These are phyloP conservation scores for Pogoniulus pusillus DNA, from an alignment of 2,797 vertebrate species.

Conservation along the genomic window DNA sequence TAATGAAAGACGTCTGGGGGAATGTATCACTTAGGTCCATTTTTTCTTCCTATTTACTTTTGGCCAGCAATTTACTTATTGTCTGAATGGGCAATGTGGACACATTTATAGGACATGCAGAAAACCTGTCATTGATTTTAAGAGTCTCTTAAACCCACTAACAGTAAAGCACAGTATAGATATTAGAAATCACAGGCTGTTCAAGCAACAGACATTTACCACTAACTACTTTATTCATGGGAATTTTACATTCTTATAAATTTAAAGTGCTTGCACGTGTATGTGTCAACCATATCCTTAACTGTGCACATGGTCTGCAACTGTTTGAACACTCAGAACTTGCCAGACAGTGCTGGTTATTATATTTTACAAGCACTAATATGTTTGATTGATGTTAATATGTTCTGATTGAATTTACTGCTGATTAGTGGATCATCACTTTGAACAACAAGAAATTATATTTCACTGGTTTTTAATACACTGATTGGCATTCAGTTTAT, in stretches of 20 bases:
- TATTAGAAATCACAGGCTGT: background rate
- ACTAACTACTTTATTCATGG: slow-evolving; percentile 31
- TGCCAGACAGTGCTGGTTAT: slow-evolving; percentile 40
- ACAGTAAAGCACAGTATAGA: background rate
- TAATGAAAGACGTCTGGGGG: background rate
- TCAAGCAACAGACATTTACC: background rate
- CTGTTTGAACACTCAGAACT: slow-evolving; percentile 40
- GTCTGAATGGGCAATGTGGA: background rate
- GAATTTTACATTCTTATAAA: background rate
- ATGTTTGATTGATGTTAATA: slow-evolving; percentile 66
- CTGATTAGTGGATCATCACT: slow-evolving; percentile 73
- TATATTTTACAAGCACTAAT: slow-evolving; percentile 59
- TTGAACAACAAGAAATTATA: slow-evolving; percentile 75
- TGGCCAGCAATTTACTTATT: background rate
- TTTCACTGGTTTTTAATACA: slow-evolving; percentile 67
- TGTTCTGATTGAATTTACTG: slow-evolving; percentile 73
- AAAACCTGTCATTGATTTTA: background rate
- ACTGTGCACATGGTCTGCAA: background rate
- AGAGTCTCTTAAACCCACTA: background rate
- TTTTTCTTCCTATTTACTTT: background rate
- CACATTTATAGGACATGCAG: background rate
- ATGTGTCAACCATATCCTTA: background rate
- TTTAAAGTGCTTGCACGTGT: slow-evolving; percentile 31
- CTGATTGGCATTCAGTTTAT: slow-evolving; percentile 60
- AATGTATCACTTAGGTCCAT: background rate